phyloP scores from a whole-genome alignment of 2,888 invertebrate species.

The Pecten maximus region DNA sequence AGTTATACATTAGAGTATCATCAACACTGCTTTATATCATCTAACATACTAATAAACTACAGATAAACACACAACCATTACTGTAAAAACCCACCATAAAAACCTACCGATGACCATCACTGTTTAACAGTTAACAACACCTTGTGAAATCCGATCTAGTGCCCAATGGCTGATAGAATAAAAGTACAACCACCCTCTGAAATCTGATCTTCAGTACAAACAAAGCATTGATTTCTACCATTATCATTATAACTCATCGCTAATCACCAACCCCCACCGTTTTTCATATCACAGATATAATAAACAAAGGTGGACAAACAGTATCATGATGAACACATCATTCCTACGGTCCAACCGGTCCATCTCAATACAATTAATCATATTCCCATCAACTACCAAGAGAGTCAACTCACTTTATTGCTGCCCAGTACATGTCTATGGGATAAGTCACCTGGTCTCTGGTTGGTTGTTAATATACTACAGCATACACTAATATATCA shows the following conservation, averaged over 20 bases:
- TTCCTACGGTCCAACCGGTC: too few relatives aligned
- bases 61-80: not conserved
- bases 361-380: not conserved
- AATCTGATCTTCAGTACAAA: slow-evolving; percentile 3
- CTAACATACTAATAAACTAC: not conserved
- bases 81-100: too few relatives aligned
- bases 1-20: too few relatives aligned
- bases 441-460: not conserved
- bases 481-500: not conserved
- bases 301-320: not conserved
- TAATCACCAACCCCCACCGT: not conserved
- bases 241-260: not conserved
- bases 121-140: not conserved
- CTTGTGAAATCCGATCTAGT: not conserved
- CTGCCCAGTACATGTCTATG: not conserved
- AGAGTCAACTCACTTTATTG: not conserved
- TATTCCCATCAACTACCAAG: not conserved
- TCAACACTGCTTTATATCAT: too few relatives aligned
- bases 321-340: not conserved
- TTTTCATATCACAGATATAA: not conserved
- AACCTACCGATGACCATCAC: not conserved
- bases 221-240: not conserved
- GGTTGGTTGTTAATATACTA: not conserved
- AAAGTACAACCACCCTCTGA: not conserved
- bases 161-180: not conserved